A percentile compares a stretch with the other conserved stretches of the same genome.
Conservation (phyloP, 2,888 invertebrate species). For the Caenorhabditis drosophilae region DNA sequence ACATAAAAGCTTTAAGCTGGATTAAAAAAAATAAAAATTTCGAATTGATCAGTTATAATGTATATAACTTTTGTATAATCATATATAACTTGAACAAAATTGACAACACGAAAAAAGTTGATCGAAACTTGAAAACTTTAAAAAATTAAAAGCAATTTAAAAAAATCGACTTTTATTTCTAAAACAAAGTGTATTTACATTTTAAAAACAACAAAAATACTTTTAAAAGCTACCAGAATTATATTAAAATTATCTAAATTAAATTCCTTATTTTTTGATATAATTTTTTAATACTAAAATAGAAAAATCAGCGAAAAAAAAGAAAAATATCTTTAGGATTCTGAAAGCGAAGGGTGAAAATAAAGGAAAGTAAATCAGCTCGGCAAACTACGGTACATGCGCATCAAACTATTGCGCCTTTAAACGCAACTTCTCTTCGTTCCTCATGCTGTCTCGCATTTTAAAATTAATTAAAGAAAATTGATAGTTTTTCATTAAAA, state of each 20-base stretch:
- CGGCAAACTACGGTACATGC: slow-evolving; percentile 24
- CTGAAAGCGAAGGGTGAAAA: slow-evolving; percentile 15
- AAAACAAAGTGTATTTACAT: slow-evolving; percentile 7
- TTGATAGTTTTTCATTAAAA: not conserved
- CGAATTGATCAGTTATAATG: too few species aligned
- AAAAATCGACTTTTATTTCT: slow-evolving; percentile 5
- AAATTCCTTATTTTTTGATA: too few species aligned
- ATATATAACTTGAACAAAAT: slow-evolving; percentile 1
- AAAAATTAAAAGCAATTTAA: not conserved
- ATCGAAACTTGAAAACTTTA: not conserved
- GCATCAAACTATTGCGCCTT: slow-evolving; percentile 37
- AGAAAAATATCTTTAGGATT: slow-evolving; percentile 35
- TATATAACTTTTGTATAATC: too few species aligned
- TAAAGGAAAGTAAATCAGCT: slow-evolving; percentile 1
- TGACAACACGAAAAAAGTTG: not conserved
- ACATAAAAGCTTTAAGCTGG: too few species aligned
- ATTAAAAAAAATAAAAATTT: too few species aligned
- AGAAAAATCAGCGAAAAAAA: slow-evolving; percentile 32
- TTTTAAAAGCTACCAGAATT: too few species aligned
- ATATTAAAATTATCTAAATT: too few species aligned
- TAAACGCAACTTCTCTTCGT: slow-evolving; percentile 3
- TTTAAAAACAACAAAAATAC: too few species aligned
- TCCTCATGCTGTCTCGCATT: not conserved
- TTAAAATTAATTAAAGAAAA: not conserved
- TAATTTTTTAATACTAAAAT: slow-evolving; percentile 2